phyloP scores from a whole-genome alignment of 2,888 invertebrate species.

The Acrobasis suavella region DNA sequence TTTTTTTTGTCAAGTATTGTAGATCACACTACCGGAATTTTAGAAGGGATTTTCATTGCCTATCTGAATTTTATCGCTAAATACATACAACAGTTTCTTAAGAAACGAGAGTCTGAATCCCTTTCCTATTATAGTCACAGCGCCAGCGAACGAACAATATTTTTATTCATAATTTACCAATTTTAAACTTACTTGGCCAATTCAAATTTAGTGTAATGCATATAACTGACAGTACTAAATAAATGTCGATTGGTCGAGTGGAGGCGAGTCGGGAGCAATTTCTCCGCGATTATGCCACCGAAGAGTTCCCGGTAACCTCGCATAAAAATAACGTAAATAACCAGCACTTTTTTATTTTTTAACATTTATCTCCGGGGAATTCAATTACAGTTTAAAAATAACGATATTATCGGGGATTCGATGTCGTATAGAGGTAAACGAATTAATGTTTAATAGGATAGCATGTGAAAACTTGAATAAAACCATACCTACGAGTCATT shows the following conservation, averaged over 20 bases:
- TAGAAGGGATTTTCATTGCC: too few relatives aligned
- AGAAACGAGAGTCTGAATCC: too few relatives aligned
- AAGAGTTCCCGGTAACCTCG: conserved; percentile 50
- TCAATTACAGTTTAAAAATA: conserved; percentile 37
- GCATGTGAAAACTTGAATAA: background rate
- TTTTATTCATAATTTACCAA: too few relatives aligned
- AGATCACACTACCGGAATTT: too few relatives aligned
- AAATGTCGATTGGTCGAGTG: conserved; percentile 37
- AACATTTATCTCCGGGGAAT: conserved; percentile 38
- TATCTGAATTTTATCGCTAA: too few relatives aligned
- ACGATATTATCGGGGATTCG: conserved; percentile 11
- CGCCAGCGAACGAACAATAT: too few relatives aligned
- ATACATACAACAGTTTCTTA: too few relatives aligned
- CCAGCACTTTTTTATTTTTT: conserved; percentile 36
- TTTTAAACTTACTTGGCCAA: background rate
- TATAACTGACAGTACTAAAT: conserved; percentile 46
- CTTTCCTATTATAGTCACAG: too few relatives aligned
- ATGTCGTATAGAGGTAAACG: background rate
- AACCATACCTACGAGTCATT: too few relatives aligned
- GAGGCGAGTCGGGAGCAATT: conserved; percentile 40
- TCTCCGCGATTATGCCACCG: conserved; percentile 52
- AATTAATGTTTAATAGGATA: background rate
- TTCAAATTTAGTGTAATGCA: conserved; percentile 19
- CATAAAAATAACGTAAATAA: conserved; percentile 57
- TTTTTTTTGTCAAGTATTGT: too few relatives aligned